Conservation (phyloP, 2,113 vertebrate genomes). For the Epinephelus fuscoguttatus region DNA sequence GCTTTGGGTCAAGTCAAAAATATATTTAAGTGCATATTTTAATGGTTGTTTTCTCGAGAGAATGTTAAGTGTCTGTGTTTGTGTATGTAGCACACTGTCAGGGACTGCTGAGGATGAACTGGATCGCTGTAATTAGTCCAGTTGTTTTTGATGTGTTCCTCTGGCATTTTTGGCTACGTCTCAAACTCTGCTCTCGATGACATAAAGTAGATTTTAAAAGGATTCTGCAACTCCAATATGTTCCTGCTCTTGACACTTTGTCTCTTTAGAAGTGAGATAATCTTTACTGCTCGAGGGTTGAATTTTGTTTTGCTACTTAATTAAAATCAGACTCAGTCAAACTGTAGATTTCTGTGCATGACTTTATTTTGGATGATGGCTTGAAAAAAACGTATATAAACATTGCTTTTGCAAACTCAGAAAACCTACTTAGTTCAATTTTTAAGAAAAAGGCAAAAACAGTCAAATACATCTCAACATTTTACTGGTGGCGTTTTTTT, state of each 20-base stretch:
- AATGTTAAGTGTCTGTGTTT: background rate
- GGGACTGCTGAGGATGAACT: background rate
- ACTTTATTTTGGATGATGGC: background rate
- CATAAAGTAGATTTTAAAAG: constrained; percentile 5
- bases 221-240: background rate
- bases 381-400: background rate
- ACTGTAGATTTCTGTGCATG: background rate
- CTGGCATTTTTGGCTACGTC: no score
- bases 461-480: no score
- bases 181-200: background rate
- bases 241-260: background rate
- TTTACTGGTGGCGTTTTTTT: background rate
- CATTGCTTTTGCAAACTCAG: background rate
- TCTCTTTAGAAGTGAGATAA: background rate
- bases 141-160: background rate
- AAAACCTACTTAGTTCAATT: background rate
- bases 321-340: background rate
- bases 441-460: background rate
- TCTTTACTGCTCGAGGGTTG: background rate
- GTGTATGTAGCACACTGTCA: background rate
- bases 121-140: background rate
- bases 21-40: background rate
- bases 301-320: background rate
- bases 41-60: background rate
- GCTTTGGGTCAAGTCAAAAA: background rate